phyloP scores from a whole-genome alignment of 92 coral and sea anemone species.

The Parazoanthus swiftii region DNA sequence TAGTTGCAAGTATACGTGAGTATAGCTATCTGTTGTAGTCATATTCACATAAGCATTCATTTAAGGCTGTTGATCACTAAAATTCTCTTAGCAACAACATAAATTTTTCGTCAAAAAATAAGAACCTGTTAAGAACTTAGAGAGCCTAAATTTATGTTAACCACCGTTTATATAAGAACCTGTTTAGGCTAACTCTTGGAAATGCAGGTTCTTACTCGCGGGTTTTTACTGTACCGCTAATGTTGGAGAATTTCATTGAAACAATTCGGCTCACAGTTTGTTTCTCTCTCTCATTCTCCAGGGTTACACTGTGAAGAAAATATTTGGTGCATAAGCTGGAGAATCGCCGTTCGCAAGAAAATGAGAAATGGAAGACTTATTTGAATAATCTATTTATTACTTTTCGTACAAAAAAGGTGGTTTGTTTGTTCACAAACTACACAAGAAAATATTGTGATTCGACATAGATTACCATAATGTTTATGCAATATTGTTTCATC shows the following conservation, averaged over 20 bases:
- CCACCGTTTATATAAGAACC: no score
- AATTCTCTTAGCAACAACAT: no score
- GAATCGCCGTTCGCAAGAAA: background rate
- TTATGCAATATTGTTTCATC: background rate
- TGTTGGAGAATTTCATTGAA: background rate
- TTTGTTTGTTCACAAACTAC: background rate
- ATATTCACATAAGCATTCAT: no score
- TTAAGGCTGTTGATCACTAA: no score
- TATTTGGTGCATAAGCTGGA: slow-evolving; percentile 64
- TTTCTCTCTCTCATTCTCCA: slow-evolving; percentile 9
- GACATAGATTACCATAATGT: background rate
- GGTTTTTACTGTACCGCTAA: background rate
- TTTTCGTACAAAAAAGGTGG: background rate
- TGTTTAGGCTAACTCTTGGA: no score
- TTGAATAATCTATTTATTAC: slow-evolving; percentile 5
- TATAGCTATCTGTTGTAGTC: no score
- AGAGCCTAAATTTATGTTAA: no score
- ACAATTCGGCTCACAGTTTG: background rate
- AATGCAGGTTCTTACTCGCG: no score
- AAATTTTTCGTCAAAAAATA: no score
- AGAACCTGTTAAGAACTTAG: no score
- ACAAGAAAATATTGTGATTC: background rate
- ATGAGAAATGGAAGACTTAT: background rate
- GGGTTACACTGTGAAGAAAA: slow-evolving; percentile 82
- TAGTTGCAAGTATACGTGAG: no score